phyloP scores from a whole-genome alignment of 2,113 vertebrate genomes.

The Aleadryas rufinucha region DNA sequence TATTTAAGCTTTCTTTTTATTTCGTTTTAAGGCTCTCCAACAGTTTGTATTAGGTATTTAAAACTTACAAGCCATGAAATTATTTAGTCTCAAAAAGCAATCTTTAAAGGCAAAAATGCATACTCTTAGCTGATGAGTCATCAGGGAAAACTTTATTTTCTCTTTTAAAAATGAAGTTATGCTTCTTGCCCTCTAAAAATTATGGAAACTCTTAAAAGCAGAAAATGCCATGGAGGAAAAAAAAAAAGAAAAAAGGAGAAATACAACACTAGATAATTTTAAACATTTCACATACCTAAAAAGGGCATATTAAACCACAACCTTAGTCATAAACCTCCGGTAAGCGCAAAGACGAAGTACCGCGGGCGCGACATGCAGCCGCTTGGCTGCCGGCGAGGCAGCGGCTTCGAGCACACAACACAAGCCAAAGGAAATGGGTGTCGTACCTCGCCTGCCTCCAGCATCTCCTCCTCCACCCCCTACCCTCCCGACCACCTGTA shows the following conservation, averaged over 20 bases:
- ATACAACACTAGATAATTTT: constrained; percentile 41
- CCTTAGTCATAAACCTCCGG: constrained; percentile 72
- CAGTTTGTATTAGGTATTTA: not conserved
- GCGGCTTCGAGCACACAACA: constrained; percentile 55
- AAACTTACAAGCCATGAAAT: not conserved
- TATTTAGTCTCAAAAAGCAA: not conserved
- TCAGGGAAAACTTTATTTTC: not conserved
- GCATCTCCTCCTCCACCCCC: constrained; percentile 63
- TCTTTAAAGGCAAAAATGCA: not conserved
- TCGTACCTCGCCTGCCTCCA: constrained; percentile 61
- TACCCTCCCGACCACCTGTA: constrained; percentile 82
- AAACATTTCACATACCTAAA: constrained; percentile 61
- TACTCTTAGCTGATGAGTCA: not conserved
- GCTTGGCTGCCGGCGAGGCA: constrained; percentile 22
- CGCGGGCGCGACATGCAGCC: constrained; percentile 54
- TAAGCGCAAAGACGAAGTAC: constrained; percentile 39
- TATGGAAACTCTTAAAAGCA: constrained; percentile 16
- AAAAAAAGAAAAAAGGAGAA: not conserved
- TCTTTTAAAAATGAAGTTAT: not conserved
- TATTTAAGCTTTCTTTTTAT: not conserved
- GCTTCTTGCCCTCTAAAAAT: not conserved
- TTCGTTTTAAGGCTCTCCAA: not conserved
- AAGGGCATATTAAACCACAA: constrained; percentile 70
- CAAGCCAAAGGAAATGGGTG: constrained; percentile 83
- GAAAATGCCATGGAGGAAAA: not conserved